These are phyloP conservation scores for Nixonia krombeini DNA, from an alignment of 1,140 invertebrate species.

Conservation along the genomic window DNA sequence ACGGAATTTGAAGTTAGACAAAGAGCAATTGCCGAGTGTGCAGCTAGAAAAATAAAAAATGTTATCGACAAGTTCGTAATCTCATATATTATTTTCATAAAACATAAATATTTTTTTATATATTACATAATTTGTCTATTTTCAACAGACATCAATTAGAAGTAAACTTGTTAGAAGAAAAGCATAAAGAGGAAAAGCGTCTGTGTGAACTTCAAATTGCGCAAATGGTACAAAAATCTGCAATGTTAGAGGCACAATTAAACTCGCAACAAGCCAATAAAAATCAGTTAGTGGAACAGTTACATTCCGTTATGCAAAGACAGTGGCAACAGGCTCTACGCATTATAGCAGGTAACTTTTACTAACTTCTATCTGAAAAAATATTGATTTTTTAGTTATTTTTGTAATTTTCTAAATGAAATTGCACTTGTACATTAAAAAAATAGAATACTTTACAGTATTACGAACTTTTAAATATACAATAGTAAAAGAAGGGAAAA, in stretches of 20 bases:
- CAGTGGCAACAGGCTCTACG: constrained; percentile 83
- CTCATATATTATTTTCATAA: too few species aligned
- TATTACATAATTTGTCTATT: constrained; percentile 11
- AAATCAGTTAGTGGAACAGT: constrained; percentile 78
- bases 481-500: too few species aligned
- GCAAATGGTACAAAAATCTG: constrained; percentile 77
- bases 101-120: too few species aligned
- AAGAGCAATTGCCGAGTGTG: constrained; percentile 77
- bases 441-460: too few species aligned
- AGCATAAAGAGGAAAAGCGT: constrained; percentile 82
- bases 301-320: constrained; percentile 84
- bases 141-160: constrained; percentile 78
- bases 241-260: constrained; percentile 75
- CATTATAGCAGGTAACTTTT: constrained; percentile 75
- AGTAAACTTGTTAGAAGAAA: constrained; percentile 81
- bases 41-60: constrained; percentile 79
- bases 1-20: constrained; percentile 78
- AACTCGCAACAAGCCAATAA: constrained; percentile 73
- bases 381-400: not conserved
- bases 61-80: constrained; percentile 80
- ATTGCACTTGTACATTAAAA: too few species aligned
- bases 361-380: not conserved
- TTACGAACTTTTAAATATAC: too few species aligned
- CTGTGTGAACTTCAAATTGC: constrained; percentile 78
- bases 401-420: too few species aligned